Evolutionary conservation across 2,113 vertebrate genomes (phyloP).

Genomic region (Daboia siamensis): DNA sequence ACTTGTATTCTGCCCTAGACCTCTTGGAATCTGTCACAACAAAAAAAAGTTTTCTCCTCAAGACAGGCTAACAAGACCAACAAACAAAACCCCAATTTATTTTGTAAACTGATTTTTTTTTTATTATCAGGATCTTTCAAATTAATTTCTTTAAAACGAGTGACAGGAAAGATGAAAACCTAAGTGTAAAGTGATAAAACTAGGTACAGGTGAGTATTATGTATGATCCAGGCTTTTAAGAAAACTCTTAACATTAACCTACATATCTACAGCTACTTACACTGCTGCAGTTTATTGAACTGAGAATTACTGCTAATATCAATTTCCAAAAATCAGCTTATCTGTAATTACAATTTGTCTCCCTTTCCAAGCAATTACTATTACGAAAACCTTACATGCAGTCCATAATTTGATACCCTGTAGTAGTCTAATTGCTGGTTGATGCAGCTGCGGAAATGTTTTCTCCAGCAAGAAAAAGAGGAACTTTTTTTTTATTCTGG

Average conservation of each 20-base stretch:
- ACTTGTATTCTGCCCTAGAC: neutral
- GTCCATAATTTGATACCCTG: conserved; percentile 10
- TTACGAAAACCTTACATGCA: conserved; percentile 17
- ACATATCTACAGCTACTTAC: neutral
- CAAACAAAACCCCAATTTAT: neutral
- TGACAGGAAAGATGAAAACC: neutral
- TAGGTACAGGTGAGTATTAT: neutral
- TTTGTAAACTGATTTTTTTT: neutral
- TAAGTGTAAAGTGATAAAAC: neutral
- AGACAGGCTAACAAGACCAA: neutral
- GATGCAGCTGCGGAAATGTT: neutral
- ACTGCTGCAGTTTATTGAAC: neutral
- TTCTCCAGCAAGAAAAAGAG: neutral
- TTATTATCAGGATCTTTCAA: neutral
- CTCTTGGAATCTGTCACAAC: neutral
- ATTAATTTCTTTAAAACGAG: neutral
- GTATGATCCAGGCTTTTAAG: neutral
- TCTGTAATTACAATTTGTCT: conserved; percentile 10
- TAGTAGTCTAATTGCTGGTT: conserved; percentile 10
- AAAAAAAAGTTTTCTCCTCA: neutral
- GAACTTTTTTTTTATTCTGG: neutral
- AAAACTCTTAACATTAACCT: neutral
- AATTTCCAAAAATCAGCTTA: conserved; percentile 41
- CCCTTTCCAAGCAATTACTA: conserved; percentile 22
- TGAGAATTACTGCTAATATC: conserved; percentile 3